phyloP scores from a whole-genome alignment of 1,140 invertebrate genomes.

The Glossosoma conforme region DNA sequence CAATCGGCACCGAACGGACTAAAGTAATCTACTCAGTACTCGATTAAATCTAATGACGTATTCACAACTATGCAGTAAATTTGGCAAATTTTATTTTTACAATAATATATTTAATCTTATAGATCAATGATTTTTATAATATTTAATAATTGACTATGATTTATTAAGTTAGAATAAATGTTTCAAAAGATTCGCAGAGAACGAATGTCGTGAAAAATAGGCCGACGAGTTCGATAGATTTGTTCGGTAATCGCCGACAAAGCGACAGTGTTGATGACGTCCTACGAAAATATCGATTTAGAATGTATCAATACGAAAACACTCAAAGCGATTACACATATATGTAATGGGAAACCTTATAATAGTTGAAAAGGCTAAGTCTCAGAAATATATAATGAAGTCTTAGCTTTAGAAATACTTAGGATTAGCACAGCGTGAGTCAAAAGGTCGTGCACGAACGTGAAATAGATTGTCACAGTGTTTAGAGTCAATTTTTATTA shows the following conservation, averaged over 20 bases:
- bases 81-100: slow-evolving; percentile 12
- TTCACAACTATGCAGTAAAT: slow-evolving; percentile 10
- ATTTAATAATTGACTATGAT: slow-evolving; percentile 22
- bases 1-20: neutral
- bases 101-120: neutral
- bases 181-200: neutral
- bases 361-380: slow-evolving; percentile 13
- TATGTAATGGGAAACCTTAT: neutral
- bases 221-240: slow-evolving; percentile 18
- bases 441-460: slow-evolving; percentile 23
- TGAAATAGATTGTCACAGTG: slow-evolving; percentile 25
- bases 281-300: neutral
- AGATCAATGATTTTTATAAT: neutral
- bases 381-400: neutral
- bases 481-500: slow-evolving; percentile 13
- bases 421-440: slow-evolving; percentile 22
- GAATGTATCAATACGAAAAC: slow-evolving; percentile 3
- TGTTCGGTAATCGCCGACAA: slow-evolving; percentile 7
- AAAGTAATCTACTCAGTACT: slow-evolving; percentile 7
- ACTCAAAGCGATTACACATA: slow-evolving; percentile 8
- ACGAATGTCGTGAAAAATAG: slow-evolving; percentile 17
- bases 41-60: slow-evolving; percentile 3
- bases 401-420: slow-evolving; percentile 10
- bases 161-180: slow-evolving; percentile 17
- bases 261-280: neutral